Evolutionary conservation across 2,888 invertebrate species (phyloP).

Genomic region (Papilio demoleus): DNA sequence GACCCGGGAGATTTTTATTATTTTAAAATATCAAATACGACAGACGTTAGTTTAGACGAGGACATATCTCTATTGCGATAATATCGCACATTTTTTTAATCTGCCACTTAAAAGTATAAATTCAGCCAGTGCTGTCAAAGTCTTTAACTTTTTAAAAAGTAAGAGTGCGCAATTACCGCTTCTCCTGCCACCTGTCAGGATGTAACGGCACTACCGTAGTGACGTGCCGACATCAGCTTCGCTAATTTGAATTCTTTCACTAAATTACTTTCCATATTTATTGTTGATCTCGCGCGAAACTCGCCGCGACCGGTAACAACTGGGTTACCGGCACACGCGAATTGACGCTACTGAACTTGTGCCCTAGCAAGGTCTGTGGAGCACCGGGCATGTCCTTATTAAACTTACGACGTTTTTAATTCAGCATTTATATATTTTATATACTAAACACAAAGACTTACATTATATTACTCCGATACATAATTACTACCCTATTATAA

Average conservation of each 20-base stretch:
- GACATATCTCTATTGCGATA: no score
- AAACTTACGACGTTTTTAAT: background rate
- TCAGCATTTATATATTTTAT: no score
- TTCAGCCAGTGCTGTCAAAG: background rate
- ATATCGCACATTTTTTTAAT: no score
- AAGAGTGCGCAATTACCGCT: slow-evolving; percentile 19
- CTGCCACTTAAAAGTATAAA: background rate
- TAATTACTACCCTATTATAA: no score
- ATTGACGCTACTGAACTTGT: slow-evolving; percentile 50
- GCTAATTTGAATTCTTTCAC: slow-evolving; percentile 59
- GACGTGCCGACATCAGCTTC: slow-evolving; percentile 45
- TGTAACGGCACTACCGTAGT: slow-evolving; percentile 25
- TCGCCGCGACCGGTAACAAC: slow-evolving; percentile 59
- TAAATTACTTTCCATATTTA: slow-evolving; percentile 73
- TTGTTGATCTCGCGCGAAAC: slow-evolving; percentile 62
- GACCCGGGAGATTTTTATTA: no score
- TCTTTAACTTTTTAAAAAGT: slow-evolving; percentile 1
- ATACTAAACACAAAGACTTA: no score
- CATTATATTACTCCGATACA: no score
- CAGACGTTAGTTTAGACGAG: no score
- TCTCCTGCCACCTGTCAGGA: slow-evolving; percentile 28
- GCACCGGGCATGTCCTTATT: slow-evolving; percentile 12
- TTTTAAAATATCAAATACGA: no score
- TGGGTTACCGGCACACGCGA: slow-evolving; percentile 65
- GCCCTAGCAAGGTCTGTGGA: slow-evolving; percentile 47